These are phyloP conservation scores for Lepidurus arcticus DNA, from an alignment of 1,140 invertebrate genomes.

Conservation along the genomic window DNA sequence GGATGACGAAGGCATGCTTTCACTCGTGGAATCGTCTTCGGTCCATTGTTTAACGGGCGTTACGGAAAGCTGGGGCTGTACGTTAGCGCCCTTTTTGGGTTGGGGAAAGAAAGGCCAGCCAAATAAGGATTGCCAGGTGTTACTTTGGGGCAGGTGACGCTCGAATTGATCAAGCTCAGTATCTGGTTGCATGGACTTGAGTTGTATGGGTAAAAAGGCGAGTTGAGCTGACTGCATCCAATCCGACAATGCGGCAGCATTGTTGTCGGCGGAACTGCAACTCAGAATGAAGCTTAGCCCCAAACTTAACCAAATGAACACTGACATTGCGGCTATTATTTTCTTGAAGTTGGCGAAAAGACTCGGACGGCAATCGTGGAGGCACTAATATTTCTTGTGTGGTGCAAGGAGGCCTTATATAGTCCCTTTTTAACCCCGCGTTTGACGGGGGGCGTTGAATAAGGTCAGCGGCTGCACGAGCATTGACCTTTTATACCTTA, in stretches of 20 bases:
- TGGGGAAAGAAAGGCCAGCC: neutral
- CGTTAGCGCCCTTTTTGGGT: neutral
- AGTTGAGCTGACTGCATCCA: neutral
- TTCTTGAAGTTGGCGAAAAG: too few species aligned
- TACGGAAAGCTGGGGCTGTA: neutral
- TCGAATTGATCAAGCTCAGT: neutral
- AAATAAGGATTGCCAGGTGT: constrained; percentile 11
- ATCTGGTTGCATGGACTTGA: neutral
- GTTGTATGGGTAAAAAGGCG: neutral
- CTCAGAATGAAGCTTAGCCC: neutral
- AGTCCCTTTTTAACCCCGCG: too few species aligned
- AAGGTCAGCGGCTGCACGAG: neutral
- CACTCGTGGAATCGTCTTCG: neutral
- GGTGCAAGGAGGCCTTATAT: too few species aligned
- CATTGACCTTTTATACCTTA: neutral
- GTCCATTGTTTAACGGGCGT: neutral
- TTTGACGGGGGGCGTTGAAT: neutral
- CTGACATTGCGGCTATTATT: neutral
- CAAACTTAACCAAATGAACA: neutral
- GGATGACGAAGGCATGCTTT: neutral
- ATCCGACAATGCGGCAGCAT: neutral
- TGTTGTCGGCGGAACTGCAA: neutral
- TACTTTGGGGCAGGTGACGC: neutral
- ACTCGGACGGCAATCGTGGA: too few species aligned
- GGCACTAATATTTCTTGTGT: too few species aligned